A percentile compares a stretch with the other conserved stretches of the same genome.
These are phyloP conservation scores for Rhinolophus sinicus DNA, from an alignment of 2,113 vertebrate genomes.

Conservation along the genomic window DNA sequence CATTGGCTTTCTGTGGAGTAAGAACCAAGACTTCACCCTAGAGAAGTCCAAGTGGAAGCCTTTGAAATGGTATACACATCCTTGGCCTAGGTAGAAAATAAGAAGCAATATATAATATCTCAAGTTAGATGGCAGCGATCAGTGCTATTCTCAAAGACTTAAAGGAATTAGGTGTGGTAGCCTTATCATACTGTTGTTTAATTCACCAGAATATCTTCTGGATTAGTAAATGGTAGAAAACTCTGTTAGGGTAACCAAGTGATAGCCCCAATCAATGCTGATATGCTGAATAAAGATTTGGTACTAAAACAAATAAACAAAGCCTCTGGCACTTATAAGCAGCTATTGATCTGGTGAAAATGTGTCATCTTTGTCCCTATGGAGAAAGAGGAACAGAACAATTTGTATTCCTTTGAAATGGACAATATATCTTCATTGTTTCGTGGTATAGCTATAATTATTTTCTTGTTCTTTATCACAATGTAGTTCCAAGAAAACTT, in stretches of 20 bases:
- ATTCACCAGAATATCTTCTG: not conserved
- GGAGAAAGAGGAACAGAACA: not conserved
- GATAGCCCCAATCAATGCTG: not conserved
- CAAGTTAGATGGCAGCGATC: not conserved
- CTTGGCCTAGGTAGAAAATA: not conserved
- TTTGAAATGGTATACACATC: not conserved
- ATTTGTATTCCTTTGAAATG: not conserved
- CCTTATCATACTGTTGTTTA: not conserved
- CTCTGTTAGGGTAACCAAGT: not conserved
- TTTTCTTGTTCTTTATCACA: not conserved
- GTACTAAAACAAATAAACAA: not conserved
- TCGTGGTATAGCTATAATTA: not conserved
- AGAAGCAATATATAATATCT: not conserved
- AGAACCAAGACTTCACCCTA: not conserved
- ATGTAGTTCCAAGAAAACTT: not conserved
- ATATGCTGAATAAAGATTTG: not conserved
- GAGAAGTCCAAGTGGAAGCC: not conserved
- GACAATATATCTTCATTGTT: not conserved
- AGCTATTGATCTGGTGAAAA: not conserved
- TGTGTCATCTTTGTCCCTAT: not conserved
- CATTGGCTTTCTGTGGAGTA: not conserved
- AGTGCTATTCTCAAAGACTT: not conserved
- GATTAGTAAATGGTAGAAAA: not conserved
- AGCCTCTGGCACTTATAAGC: not conserved
- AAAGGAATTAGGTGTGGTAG: not conserved